Evolutionary conservation across 2,113 vertebrate species (phyloP).

Genomic region (Plecotus auritus): DNA sequence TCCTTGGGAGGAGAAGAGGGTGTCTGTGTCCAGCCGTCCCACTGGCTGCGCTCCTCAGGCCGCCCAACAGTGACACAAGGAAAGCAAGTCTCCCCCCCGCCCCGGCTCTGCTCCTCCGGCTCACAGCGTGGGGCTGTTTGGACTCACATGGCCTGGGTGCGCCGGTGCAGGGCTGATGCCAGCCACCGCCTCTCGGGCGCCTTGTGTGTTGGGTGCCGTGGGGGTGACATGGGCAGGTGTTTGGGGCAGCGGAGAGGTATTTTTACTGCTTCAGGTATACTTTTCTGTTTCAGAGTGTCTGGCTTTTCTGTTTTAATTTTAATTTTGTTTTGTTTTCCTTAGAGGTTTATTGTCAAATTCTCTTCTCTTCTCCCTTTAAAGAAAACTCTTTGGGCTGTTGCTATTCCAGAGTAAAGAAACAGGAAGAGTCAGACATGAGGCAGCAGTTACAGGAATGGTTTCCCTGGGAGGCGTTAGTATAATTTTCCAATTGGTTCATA

Average conservation of each 20-base stretch:
- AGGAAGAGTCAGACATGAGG: background rate
- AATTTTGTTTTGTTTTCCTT: background rate
- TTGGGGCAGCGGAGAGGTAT: background rate
- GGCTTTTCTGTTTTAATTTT: background rate
- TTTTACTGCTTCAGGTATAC: background rate
- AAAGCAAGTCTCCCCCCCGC: background rate
- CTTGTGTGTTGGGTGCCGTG: background rate
- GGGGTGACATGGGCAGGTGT: no score
- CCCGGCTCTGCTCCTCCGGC: background rate
- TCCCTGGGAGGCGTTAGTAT: background rate
- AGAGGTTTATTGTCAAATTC: background rate
- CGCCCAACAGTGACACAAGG: accelerated
- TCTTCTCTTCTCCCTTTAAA: background rate
- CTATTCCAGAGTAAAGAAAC: conserved; percentile 44
- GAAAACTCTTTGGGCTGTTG: background rate
- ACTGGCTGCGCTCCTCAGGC: background rate
- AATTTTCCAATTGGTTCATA: conserved; percentile 45
- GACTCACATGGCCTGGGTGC: background rate
- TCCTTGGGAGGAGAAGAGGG: background rate
- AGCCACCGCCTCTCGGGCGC: background rate
- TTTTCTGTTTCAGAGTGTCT: background rate
- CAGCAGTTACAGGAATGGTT: conserved; percentile 1
- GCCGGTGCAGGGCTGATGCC: background rate
- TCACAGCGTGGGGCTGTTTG: background rate
- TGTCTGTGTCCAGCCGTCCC: background rate